phyloP scores from a whole-genome alignment of 2,113 vertebrate species.

The Terrapene triunguis region DNA sequence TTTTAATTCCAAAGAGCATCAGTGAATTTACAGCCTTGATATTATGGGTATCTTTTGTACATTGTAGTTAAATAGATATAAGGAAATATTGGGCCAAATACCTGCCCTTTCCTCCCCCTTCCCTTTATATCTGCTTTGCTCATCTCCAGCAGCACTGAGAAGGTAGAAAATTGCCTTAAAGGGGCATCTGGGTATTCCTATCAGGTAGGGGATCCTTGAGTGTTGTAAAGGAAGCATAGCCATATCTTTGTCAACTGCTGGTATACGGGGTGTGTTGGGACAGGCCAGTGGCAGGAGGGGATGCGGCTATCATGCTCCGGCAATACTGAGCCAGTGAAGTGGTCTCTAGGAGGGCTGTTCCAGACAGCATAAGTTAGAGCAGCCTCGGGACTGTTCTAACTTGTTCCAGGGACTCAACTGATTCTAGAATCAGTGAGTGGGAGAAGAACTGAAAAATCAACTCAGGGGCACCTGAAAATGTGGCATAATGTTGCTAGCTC shows the following conservation, averaged over 20 bases:
- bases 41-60: fast-evolving
- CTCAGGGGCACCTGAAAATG: background rate
- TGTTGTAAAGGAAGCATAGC: background rate
- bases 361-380: fast-evolving
- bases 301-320: fast-evolving
- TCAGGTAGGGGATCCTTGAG: background rate
- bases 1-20: background rate
- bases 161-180: background rate
- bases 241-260: background rate
- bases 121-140: background rate
- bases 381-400: background rate
- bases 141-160: background rate
- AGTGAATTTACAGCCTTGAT: background rate
- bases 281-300: background rate
- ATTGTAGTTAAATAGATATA: background rate
- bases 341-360: fast-evolving
- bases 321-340: fast-evolving
- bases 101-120: background rate
- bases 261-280: background rate
- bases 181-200: background rate
- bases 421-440: background rate
- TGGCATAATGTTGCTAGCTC: background rate
- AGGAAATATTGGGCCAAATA: background rate
- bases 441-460: background rate
- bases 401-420: background rate